Evolutionary conservation across 2,113 vertebrate genomes (phyloP), one percentile per base, ranked within the genome.

Genomic region (Aspiorhynchus laticeps): DNA sequence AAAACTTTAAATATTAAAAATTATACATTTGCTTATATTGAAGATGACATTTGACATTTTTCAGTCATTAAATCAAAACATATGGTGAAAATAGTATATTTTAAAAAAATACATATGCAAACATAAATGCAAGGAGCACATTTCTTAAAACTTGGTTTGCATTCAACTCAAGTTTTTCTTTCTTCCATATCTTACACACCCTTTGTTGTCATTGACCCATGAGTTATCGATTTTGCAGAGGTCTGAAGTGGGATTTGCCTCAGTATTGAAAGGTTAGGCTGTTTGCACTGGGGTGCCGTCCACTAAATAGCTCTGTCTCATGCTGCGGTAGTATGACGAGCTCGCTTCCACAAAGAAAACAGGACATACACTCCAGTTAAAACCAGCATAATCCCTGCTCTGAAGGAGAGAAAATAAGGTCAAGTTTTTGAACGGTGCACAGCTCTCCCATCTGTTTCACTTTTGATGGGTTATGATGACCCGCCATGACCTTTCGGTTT

Each of bases 391-490:
- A 90, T 88, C 87, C 83, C 81, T 80, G 51, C 48, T 51, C 87
- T 88, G 80, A 86, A 88, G 83, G 41, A 85, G 63, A 78, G 67
- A 86, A 86, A 86, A 80, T 86, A 76, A 74, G 79, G 26, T 21
- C 41, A 80, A 77, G 87, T 46, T 84, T 85, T 63, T 38, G 63
- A 78, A 48, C 2, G 73, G 36, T 15, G 53, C 75, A 10, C 46
- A 33, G 14, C 46, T 59, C 83, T 79, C 46, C 75, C 89, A 90
- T 90, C 89, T 90, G 89, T 84, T 90, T 90, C 51, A 69, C 82
- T 86, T 90, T 87, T 84, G 83, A 80, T 61, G 73, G 74, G 26
- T 87, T 87, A 88, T 83, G 78, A 87, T 85, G 89, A 87, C 89
- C 87, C 46, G 41, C 78, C 56, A 41, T 87, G 87, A 90, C 87